These are phyloP conservation scores for Bombus soroeensis DNA, from an alignment of 1,140 invertebrate species.

Conservation along the genomic window DNA sequence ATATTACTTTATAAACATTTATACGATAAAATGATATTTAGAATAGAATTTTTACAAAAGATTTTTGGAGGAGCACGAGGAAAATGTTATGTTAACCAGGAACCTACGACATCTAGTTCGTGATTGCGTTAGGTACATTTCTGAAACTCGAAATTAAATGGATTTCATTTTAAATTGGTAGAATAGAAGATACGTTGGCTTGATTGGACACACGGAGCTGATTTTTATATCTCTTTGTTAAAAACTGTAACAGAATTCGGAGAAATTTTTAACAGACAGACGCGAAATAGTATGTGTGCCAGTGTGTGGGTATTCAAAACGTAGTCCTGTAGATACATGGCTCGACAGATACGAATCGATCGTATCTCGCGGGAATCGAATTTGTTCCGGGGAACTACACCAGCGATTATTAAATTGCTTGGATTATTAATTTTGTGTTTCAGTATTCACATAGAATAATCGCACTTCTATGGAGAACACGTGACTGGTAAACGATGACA, in stretches of 20 bases:
- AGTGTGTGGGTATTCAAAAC: not conserved
- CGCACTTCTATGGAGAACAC: too few relatives aligned
- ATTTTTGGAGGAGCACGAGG: too few relatives aligned
- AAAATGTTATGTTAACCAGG: not conserved
- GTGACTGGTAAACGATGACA: too few relatives aligned
- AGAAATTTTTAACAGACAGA: not conserved
- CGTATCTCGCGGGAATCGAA: slow-evolving; percentile 42
- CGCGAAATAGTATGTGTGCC: not conserved
- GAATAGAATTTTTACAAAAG: too few relatives aligned
- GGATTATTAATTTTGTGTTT: slow-evolving; percentile 55
- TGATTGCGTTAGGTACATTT: not conserved
- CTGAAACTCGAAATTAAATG: slow-evolving; percentile 10
- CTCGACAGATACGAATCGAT: slow-evolving; percentile 56
- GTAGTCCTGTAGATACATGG: not conserved
- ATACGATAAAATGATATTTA: too few relatives aligned
- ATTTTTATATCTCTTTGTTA: slow-evolving; percentile 14
- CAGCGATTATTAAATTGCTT: slow-evolving; percentile 61
- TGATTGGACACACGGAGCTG: too few relatives aligned
- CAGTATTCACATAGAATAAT: slow-evolving; percentile 11
- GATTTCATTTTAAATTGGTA: not conserved
- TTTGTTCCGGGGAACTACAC: slow-evolving; percentile 31
- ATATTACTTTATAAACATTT: too few relatives aligned
- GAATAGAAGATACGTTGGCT: not conserved
- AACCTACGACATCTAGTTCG: not conserved
- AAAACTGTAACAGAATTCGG: not conserved